A percentile compares a stretch with the other conserved stretches of the same genome.
Conservation (phyloP, 2,797 vertebrate species). For the Zalophus californianus region DNA sequence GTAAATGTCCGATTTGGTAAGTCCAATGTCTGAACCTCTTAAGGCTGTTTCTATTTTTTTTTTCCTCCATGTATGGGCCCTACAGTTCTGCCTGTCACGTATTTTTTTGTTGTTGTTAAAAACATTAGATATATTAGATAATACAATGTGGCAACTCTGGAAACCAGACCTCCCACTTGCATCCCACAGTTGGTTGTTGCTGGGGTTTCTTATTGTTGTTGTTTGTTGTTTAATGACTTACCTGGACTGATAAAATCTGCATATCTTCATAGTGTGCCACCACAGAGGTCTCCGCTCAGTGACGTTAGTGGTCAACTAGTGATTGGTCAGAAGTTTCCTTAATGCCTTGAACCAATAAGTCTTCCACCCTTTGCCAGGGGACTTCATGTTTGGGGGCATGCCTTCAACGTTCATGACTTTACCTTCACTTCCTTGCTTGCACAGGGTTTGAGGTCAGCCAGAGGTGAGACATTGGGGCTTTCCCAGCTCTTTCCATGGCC, state of each 20-base stretch:
- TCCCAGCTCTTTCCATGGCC: background rate
- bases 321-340: background rate
- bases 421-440: background rate
- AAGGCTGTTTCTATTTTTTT: background rate
- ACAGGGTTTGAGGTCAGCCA: background rate
- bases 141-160: background rate
- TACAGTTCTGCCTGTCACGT: background rate
- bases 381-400: background rate
- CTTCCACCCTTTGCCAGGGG: background rate
- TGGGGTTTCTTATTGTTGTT: background rate
- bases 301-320: background rate
- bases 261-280: background rate
- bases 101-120: background rate
- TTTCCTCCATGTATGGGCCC: rapidly evolving
- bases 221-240: background rate
- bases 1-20: background rate
- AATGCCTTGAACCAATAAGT: background rate
- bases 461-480: background rate
- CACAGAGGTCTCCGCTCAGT: background rate
- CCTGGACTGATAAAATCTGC: background rate
- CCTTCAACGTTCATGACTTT: background rate
- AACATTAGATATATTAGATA: background rate
- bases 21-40: background rate
- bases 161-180: background rate
- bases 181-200: background rate